Base-by-base conservation (phyloP, 2,113 vertebrate genomes). In the Pelmatolapia mariae region DNA sequence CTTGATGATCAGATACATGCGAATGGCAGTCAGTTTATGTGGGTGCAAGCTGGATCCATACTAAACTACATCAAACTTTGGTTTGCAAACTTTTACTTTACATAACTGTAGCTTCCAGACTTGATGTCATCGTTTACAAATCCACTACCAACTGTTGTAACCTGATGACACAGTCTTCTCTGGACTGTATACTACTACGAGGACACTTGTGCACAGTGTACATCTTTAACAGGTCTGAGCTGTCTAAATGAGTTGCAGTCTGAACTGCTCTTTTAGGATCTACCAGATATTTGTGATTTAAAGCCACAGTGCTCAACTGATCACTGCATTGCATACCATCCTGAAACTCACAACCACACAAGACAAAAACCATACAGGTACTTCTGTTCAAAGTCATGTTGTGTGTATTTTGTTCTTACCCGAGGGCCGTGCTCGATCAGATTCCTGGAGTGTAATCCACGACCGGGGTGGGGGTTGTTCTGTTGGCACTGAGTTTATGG, bases 371-470 rank as follows among this genome's bases (percentile, higher is more conserved):
- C 40, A 29, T 29, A 18, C 15, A 73, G 4, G 40, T 40, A 40
- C 13, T 56, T 61, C 9, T 15, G 18, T 40, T 82, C 9, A 61
- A 47, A 45, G 5, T 24, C 3, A 29, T 4, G 10, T 50, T 83
- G 36, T 13, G 10, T 84, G 31, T 24, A 6, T 18, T 29, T 43
- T 6, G 15, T 71, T 8, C 43, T 92, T 89, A 98, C 97, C 98
- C 93, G 98, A 97, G 87, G 98, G 96, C 90, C 97, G 97, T 94
- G 98, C 96, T 94, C 98, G 95, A 89, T 99, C 98, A 83, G 97
- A 98, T 96, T 99, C 98, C 95, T 98, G 97, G 87, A 99, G 96
- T 94, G 97, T 97, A 94, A 99, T 98, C 98, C 98, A 99, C 91
- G 98, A 99, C 92, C 98, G 97, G 91, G 98, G 97, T 90, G 98